Evolutionary conservation across 2,888 invertebrate species (phyloP), one percentile per base, ranked within the genome.

Genomic region (Tanypteryx hageni): DNA sequence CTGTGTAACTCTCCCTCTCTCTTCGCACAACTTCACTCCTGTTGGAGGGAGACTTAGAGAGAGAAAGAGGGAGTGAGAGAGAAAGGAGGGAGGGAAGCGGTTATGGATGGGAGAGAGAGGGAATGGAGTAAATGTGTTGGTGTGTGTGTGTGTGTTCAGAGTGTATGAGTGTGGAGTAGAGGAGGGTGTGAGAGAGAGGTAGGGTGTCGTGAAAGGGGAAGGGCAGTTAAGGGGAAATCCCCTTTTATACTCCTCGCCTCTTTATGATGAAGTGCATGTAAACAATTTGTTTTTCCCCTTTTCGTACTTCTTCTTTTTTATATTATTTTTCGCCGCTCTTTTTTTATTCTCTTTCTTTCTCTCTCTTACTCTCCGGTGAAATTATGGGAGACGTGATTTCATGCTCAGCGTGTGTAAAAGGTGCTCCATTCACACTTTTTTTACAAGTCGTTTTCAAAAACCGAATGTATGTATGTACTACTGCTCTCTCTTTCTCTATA

Each of bases 201-300:
- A 18, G 44, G 7, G 82, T 44, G 44, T 44, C 92, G 76, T 92
- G 83, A 93, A 94, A 94, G 93, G 94, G 94, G 94, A 93, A 93
- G 93, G 93, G 94, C 93, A 93, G 93, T 93, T 92, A 93, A 93
- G 93, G 86, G 31, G 59, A 86, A 86, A 16, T 86, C 61, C 59
- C 61, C 61, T 86, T 86, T 86, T 86, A 61, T 64, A 86, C 86
- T 59, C 31, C 61, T 59, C 31, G 27, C 86, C 86, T 61, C 86
- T 86, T 86, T 86, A 86, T 86, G 86, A 86, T 86, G 86, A 86
- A 86, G 86, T 86, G 86, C 44, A 31, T 86, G 86, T 61, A 86
- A 86, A 86, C 86, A 86, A 86, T 86, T 86, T 86, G 86, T 86
- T 86, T 86, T 86, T 59, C 86, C 31, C 58, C 82, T 86, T 61